Percentiles rank a stretch among this genome's conserved stretches.
phyloP scores from a whole-genome alignment of 2,888 invertebrate genomes.

The Eurois occulta region DNA sequence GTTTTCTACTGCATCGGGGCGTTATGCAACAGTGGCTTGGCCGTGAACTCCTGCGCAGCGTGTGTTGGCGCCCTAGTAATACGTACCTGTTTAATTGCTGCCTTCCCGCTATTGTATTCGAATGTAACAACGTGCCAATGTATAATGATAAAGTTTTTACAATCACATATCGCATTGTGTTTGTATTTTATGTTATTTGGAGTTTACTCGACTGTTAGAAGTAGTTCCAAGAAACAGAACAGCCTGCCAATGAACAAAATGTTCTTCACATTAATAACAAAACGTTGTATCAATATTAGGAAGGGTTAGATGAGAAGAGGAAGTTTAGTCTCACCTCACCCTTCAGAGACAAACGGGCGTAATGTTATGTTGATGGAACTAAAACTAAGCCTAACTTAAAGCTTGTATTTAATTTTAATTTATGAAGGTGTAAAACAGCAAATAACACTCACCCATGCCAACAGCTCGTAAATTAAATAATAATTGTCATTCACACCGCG shows the following conservation, averaged over 20 bases:
- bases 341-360: not conserved
- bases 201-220: constrained; percentile 22
- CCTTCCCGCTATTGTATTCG: constrained; percentile 79
- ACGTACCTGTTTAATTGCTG: constrained; percentile 74
- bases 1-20: constrained; percentile 65
- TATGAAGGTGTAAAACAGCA: not conserved
- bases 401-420: not conserved
- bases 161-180: constrained; percentile 50
- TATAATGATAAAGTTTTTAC: constrained; percentile 62
- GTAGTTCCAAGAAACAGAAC: not conserved
- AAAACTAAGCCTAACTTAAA: too few species aligned
- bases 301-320: too few species aligned
- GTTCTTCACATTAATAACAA: not conserved
- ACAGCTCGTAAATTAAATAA: constrained; percentile 12
- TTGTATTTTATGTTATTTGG: constrained; percentile 46
- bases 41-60: constrained; percentile 79
- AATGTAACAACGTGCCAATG: constrained; percentile 62
- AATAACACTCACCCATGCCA: not conserved
- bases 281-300: too few species aligned
- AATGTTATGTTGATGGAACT: not conserved
- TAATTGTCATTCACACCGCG: not conserved
- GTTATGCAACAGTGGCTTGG: constrained; percentile 71
- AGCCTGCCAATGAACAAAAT: not conserved
- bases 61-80: constrained; percentile 71
- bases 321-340: too few species aligned